Evolutionary conservation across 1,140 invertebrate species (phyloP), one percentile per base, ranked within the genome.

Genomic region (Marisa cornuarietis): DNA sequence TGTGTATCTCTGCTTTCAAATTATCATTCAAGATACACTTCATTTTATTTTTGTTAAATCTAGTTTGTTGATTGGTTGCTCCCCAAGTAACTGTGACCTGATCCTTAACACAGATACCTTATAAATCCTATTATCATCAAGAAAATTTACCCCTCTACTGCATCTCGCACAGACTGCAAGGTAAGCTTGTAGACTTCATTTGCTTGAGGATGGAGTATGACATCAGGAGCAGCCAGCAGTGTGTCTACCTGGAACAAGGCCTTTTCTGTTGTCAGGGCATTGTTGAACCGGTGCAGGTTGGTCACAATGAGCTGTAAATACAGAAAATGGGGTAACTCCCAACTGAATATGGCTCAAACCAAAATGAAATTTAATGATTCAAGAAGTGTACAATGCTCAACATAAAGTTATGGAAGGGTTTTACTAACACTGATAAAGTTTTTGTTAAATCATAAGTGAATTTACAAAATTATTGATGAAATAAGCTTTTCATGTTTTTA

Each of bases 181-280:
- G 88, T 93, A 8, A 95, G 94, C 82, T 95, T 95, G 83, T 95
- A 94, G 42, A 96, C 93, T 87, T 96, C 95, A 65, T 93, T 91
- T 0, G 94, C 92, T 0, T 94, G 93, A 0, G 96, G 96, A 69
- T 94, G 92, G 51, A 96, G 89, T 2, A 94, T 92, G 1, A 96
- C 94, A 84, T 96, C 95, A 0, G 95, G 94, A 13, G 93, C 92
- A 0, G 94, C 92, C 6, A 97, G 90, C 7, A 94, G 88, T 0
- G 94, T 94, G 81, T 96, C 94, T 2, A 97, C 93, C 92, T 95
- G 93, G 87, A 97, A 97, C 69, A 96, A 87, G 0, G 95, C 92
- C 49, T 91, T 92, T 1, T 92, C 91, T 1, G 90, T 90, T 5
- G 92, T 91, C 18, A 97, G 85, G 20, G 92, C 91, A n/a, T 91